phyloP scores from a whole-genome alignment of 2,113 vertebrate genomes.

The Rallus limicola region DNA sequence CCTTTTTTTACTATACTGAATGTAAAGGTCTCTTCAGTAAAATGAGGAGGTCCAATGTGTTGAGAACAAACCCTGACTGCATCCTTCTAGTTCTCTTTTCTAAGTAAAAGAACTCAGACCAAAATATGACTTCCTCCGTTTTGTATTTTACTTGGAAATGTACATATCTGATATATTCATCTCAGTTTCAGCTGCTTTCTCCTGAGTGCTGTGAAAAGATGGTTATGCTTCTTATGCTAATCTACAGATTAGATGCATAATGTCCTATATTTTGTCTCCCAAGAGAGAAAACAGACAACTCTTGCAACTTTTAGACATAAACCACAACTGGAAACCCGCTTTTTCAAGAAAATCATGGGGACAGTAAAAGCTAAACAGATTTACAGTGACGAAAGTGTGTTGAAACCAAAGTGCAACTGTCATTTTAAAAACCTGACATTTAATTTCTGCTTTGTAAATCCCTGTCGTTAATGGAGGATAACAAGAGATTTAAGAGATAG shows the following conservation, averaged over 20 bases:
- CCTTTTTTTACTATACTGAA: background rate
- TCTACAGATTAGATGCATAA: slow-evolving; percentile 13
- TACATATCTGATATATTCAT: background rate
- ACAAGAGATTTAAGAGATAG: background rate
- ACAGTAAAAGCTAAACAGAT: background rate
- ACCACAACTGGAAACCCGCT: background rate
- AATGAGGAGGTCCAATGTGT: background rate
- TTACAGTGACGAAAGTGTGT: background rate
- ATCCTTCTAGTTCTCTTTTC: background rate
- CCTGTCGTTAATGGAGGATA: background rate
- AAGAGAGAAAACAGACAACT: background rate
- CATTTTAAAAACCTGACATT: background rate
- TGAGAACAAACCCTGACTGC: background rate
- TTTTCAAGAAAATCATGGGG: background rate
- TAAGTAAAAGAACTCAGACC: background rate
- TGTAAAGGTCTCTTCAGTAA: background rate
- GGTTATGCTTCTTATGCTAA: slow-evolving; percentile 1
- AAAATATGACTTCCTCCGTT: background rate
- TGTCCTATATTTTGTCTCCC: slow-evolving; percentile 20
- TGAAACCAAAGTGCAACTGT: background rate
- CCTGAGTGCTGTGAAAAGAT: background rate
- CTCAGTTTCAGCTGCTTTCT: background rate
- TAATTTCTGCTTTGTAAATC: slow-evolving; percentile 23
- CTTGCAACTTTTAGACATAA: slow-evolving; percentile 6
- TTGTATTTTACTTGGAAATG: slow-evolving; percentile 16